phyloP scores from a whole-genome alignment of 1,140 invertebrate species.

The Drosophila pseudoobscura region DNA sequence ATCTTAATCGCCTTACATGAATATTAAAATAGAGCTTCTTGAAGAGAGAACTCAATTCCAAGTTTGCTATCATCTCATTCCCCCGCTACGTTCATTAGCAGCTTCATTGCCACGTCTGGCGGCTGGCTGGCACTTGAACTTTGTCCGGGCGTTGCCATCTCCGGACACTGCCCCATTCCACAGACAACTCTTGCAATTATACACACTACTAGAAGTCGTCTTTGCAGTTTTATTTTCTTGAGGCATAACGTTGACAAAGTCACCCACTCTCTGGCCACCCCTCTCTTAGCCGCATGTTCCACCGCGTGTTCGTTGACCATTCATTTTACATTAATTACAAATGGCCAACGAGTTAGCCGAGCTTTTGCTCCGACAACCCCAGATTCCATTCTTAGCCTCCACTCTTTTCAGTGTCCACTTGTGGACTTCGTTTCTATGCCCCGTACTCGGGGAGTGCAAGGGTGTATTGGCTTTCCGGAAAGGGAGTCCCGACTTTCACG shows the following conservation, averaged over 20 bases:
- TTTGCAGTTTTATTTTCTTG: slow-evolving; percentile 38
- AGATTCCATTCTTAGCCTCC: slow-evolving; percentile 8
- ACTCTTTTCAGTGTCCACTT: slow-evolving; percentile 35
- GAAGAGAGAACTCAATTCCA: slow-evolving; percentile 18
- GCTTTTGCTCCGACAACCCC: slow-evolving; percentile 8
- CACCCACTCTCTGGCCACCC: slow-evolving; percentile 3
- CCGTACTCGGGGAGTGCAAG: too few species aligned
- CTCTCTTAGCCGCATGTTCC: background rate
- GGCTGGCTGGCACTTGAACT: slow-evolving; percentile 37
- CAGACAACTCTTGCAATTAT: slow-evolving; percentile 16
- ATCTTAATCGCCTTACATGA: slow-evolving; percentile 33
- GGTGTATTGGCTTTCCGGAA: too few species aligned
- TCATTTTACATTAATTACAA: slow-evolving; percentile 47
- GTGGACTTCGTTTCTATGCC: background rate
- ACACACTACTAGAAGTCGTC: too few species aligned
- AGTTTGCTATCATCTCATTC: slow-evolving; percentile 17
- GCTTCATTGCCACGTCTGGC: slow-evolving; percentile 45
- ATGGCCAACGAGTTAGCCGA: slow-evolving; percentile 29
- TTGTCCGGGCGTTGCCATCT: slow-evolving; percentile 44
- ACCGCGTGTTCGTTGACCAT: slow-evolving; percentile 36
- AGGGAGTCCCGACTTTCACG: too few species aligned
- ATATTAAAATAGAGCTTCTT: slow-evolving; percentile 25
- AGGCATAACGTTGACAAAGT: slow-evolving; percentile 41
- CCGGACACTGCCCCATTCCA: background rate
- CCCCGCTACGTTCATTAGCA: slow-evolving; percentile 39